Percentiles rank a stretch among this genome's conserved stretches.
Evolutionary conservation across 2,113 vertebrate species (phyloP).

Genomic region (Cettia cetti): DNA sequence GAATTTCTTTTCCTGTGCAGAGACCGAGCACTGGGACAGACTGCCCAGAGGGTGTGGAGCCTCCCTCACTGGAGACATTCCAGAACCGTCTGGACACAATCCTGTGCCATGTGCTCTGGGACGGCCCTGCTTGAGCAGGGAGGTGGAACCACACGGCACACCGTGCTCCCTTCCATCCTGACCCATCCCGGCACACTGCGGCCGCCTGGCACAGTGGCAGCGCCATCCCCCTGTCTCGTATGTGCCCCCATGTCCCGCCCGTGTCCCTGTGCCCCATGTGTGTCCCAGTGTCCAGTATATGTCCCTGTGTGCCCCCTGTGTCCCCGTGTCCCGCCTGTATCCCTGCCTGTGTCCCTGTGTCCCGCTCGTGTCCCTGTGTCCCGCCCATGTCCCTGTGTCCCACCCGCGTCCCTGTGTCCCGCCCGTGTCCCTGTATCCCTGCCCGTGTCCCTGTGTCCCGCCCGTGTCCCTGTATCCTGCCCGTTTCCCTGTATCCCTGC

Average conservation of each 20-base stretch:
- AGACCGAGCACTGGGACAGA: accelerated
- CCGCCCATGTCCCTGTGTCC: too few relatives aligned
- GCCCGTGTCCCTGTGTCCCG: too few relatives aligned
- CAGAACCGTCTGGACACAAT: accelerated
- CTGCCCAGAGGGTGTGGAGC: accelerated
- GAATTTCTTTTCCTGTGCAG: neutral
- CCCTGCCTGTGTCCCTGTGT: neutral
- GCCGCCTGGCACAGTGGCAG: neutral
- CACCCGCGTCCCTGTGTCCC: neutral
- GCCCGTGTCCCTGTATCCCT: neutral
- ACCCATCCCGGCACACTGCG: neutral
- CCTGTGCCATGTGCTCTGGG: neutral
- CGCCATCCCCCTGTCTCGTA: accelerated
- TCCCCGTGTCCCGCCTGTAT: neutral
- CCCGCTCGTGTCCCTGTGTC: neutral
- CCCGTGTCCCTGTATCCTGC: neutral
- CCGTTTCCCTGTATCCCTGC: accelerated
- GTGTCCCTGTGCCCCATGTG: neutral
- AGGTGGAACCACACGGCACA: neutral
- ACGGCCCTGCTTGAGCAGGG: neutral
- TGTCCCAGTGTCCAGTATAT: neutral
- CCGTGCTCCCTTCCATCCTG: accelerated
- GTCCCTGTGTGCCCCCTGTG: too few relatives aligned
- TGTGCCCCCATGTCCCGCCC: too few relatives aligned
- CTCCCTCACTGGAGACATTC: too few relatives aligned